phyloP scores from a whole-genome alignment of 2,797 vertebrate species.

The Triplophysa bombifrons region DNA sequence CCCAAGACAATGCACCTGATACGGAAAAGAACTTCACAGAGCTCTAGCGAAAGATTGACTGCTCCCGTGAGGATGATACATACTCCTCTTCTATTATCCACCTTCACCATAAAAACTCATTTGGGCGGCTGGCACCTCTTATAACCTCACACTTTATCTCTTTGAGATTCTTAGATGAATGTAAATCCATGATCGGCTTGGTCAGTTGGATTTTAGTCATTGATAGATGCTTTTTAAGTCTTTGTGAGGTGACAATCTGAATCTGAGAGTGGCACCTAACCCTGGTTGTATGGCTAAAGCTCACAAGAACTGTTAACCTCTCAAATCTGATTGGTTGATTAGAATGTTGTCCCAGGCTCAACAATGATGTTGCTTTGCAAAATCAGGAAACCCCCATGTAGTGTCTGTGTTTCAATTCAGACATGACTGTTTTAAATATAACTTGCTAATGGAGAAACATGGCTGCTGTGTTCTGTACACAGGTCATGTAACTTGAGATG shows the following conservation, averaged over 20 bases:
- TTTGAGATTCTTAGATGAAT: slow-evolving; percentile 77
- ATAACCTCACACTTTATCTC: slow-evolving; percentile 80
- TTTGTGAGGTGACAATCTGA: slow-evolving; percentile 59
- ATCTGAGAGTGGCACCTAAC: slow-evolving; percentile 46
- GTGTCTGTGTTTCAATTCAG: slow-evolving; percentile 63
- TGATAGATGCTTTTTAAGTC: slow-evolving; percentile 50
- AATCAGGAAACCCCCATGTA: slow-evolving; percentile 54
- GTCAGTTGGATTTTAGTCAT: slow-evolving; percentile 69
- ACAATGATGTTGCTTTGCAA: too few relatives aligned
- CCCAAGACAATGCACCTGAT: slow-evolving; percentile 99
- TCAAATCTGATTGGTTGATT: too few relatives aligned
- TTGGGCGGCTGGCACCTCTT: slow-evolving; percentile 73
- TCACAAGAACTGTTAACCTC: too few relatives aligned
- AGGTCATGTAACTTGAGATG: slow-evolving; percentile 67
- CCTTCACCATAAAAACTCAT: slow-evolving; percentile 69
- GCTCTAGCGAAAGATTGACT: slow-evolving; percentile 84
- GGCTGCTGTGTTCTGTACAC: slow-evolving; percentile 68
- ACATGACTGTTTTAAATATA: slow-evolving; percentile 56
- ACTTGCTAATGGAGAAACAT: slow-evolving; percentile 58
- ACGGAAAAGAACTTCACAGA: slow-evolving; percentile 93
- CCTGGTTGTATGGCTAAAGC: too few relatives aligned
- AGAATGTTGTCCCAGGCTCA: too few relatives aligned
- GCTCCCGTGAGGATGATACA: slow-evolving; percentile 82
- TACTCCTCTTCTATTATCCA: slow-evolving; percentile 80
- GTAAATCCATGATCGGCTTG: slow-evolving; percentile 77